Evolutionary conservation across 2,113 vertebrate genomes (phyloP), one percentile per base, ranked within the genome.

Genomic region (Tachysurus fulvidraco): DNA sequence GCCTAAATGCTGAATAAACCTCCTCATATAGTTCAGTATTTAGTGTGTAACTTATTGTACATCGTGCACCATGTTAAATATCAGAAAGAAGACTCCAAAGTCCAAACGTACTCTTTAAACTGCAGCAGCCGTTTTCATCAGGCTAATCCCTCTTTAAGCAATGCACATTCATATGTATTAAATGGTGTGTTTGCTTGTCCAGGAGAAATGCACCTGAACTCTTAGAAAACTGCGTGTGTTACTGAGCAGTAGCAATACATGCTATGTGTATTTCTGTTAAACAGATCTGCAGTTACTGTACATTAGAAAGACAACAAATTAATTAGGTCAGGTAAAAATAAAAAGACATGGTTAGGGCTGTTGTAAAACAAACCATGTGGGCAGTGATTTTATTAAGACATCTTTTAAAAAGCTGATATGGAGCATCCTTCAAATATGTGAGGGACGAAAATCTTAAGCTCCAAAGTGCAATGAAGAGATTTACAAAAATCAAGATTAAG

Each of bases 391-490:
- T 25, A 76, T 50, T 52, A 25, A 59, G 30, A 36, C 41, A 74
- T 84, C 13, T 84, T 17, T 21, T 62, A 44, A 73, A 77, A 83
- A 69, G 36, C n/a, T 67, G 52, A 74, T 14, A 46, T n/a, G 30
- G 23, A 60, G 52, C 69, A 44, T 74, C 54, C 23, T 44, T 84
- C 69, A 44, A 21, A 76, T 10, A 74, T 71, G 21, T 28, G 13
- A 59, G n/a, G 30, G 30, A 19, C 28, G 23, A n/a, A 54, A 73
- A 73, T 19, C 60, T 28, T 54, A 54, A 78, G 41, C 30, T 21
- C 25, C 16, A 2, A 46, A 84, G 60, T 78, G 74, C 73, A 78
- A 80, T 41, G 78, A 57, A 79, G 77, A 79, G 2, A 76, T n/a
- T 6, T 80, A 60, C 28, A 80, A 80, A 59, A 50, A 85, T 23